These are phyloP conservation scores for Copidosoma aretas DNA, from an alignment of 2,888 invertebrate genomes.

Conservation along the genomic window DNA sequence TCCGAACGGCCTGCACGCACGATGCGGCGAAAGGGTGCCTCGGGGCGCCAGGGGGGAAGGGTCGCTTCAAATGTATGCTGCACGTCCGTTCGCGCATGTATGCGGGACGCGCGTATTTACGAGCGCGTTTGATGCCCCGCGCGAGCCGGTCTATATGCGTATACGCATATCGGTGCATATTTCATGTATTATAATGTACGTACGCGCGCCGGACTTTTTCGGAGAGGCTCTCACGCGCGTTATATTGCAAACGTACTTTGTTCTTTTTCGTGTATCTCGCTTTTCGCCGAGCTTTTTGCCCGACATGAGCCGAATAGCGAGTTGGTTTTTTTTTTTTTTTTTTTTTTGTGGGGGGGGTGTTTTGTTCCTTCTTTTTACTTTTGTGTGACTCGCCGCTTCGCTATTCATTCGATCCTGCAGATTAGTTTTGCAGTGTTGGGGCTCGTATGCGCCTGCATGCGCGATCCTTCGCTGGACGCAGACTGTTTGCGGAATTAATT, in stretches of 20 bases:
- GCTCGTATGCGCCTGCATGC: too few species aligned
- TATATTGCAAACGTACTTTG: background rate
- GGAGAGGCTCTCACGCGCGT: background rate
- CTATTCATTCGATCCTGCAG: too few species aligned
- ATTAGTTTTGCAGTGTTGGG: too few species aligned
- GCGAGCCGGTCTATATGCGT: constrained; percentile 1
- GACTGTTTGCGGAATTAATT: too few species aligned
- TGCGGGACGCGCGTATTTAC: constrained; percentile 33
- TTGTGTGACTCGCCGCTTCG: too few species aligned
- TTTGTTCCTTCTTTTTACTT: too few species aligned
- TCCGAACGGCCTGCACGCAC: constrained; percentile 10
- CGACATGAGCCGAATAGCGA: too few species aligned
- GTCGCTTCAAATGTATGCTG: background rate
- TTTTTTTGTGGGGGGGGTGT: too few species aligned
- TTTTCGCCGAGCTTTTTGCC: too few species aligned
- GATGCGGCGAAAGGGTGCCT: constrained; percentile 6
- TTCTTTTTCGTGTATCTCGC: background rate
- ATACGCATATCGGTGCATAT: constrained; percentile 10
- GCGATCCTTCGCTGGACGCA: too few species aligned
- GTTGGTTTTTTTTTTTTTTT: too few species aligned
- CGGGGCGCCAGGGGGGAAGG: constrained; percentile 16
- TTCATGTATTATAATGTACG: too few species aligned
- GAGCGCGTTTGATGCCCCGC: constrained; percentile 28
- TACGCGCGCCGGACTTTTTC: constrained; percentile 8
- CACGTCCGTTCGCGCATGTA: constrained; percentile 12